These are phyloP conservation scores for Austrofundulus limnaeus DNA, from an alignment of 2,113 vertebrate genomes.

Conservation along the genomic window DNA sequence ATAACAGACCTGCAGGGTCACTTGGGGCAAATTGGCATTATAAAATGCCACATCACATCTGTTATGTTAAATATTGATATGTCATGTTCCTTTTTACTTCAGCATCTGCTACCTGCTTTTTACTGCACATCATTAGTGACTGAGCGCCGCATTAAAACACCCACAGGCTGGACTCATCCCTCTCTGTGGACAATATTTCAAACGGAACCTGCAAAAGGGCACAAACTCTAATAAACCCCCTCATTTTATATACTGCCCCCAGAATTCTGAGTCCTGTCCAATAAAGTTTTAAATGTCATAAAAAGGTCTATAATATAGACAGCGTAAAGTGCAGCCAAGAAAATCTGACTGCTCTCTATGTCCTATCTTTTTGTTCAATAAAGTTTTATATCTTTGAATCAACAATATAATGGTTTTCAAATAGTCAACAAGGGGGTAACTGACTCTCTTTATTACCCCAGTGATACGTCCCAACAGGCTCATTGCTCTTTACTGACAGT, in stretches of 20 bases:
- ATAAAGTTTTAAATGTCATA: slow-evolving; percentile 99
- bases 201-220: slow-evolving; percentile 87
- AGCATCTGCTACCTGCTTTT: slow-evolving; percentile 65
- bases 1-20: slow-evolving; percentile 39
- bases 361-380: slow-evolving; percentile 94
- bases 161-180: slow-evolving; percentile 64
- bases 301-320: slow-evolving; percentile 91
- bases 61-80: slow-evolving; percentile 70
- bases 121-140: slow-evolving; percentile 57
- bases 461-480: slow-evolving; percentile 92
- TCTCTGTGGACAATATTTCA: slow-evolving; percentile 83
- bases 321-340: slow-evolving; percentile 89
- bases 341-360: slow-evolving; percentile 87
- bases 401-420: slow-evolving; percentile 96
- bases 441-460: slow-evolving; percentile 93
- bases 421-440: slow-evolving; percentile 95
- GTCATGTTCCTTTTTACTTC: slow-evolving; percentile 60
- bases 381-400: slow-evolving; percentile 99
- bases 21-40: slow-evolving; percentile 61
- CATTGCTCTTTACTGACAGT: slow-evolving; percentile 89
- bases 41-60: slow-evolving; percentile 67
- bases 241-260: slow-evolving; percentile 95
- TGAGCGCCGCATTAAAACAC: slow-evolving; percentile 40
- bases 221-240: slow-evolving; percentile 93
- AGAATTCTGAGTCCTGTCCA: slow-evolving; percentile 97